These are phyloP conservation scores for Phalloptychus januarius DNA, from an alignment of 2,797 vertebrate genomes.

Conservation along the genomic window DNA sequence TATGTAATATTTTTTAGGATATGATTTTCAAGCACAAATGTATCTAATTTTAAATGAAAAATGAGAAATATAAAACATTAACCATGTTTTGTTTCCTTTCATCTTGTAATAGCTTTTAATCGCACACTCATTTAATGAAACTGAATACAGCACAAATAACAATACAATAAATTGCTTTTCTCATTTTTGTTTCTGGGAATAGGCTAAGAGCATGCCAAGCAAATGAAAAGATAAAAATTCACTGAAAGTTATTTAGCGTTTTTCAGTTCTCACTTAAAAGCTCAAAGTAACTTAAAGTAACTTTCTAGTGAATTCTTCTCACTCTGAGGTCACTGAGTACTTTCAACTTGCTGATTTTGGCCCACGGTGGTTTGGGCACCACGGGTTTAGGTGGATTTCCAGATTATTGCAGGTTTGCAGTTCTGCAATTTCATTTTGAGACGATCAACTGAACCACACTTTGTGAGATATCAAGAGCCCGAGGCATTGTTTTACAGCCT, in stretches of 20 bases:
- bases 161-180: too few relatives aligned
- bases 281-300: too few relatives aligned
- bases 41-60: not conserved
- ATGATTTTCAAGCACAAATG: not conserved
- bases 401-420: not conserved
- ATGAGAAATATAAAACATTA: not conserved
- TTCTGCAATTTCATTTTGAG: not conserved
- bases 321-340: not conserved
- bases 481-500: not conserved
- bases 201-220: not conserved
- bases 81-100: not conserved
- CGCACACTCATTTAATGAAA: too few relatives aligned
- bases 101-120: not conserved
- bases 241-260: not conserved
- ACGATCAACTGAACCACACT: not conserved
- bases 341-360: not conserved
- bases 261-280: not conserved
- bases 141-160: too few relatives aligned
- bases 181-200: not conserved
- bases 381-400: not conserved
- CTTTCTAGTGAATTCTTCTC: too few relatives aligned
- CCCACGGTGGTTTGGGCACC: not conserved
- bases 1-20: not conserved
- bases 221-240: not conserved
- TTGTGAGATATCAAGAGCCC: not conserved